A percentile compares a stretch with the other conserved stretches of the same genome.
Conservation (phyloP, 2,888 invertebrate species). For the Agapostemon virescens region DNA sequence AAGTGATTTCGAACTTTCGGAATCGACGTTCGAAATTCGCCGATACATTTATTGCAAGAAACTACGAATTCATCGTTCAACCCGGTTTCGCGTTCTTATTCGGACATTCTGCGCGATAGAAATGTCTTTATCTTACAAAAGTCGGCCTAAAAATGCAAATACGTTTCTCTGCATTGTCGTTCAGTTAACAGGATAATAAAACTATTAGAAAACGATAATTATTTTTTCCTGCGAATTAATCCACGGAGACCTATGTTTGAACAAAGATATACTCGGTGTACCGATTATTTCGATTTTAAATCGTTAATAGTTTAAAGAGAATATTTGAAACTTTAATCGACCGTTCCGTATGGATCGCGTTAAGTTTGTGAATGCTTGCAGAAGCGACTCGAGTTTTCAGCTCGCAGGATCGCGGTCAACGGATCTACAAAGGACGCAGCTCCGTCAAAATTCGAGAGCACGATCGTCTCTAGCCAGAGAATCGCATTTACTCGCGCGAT, state of each 20-base stretch:
- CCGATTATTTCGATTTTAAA: too few relatives aligned
- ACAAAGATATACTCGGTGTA: too few relatives aligned
- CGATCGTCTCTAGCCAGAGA: not conserved
- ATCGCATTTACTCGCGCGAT: not conserved
- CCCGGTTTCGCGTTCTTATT: not conserved
- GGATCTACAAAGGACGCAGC: not conserved
- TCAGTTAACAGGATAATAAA: not conserved
- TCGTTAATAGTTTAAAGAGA: too few relatives aligned
- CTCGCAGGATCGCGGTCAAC: not conserved
- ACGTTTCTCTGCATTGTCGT: too few relatives aligned
- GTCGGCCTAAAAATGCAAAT: too few relatives aligned
- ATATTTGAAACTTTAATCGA: too few relatives aligned
- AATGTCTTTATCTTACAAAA: not conserved
- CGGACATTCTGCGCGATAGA: not conserved
- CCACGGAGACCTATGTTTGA: too few relatives aligned
- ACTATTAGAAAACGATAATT: too few relatives aligned
- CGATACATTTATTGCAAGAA: not conserved
- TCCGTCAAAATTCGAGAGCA: conserved; percentile 37
- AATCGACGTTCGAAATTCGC: not conserved
- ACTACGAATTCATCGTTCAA: not conserved
- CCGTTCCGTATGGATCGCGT: not conserved
- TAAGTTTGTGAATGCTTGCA: not conserved
- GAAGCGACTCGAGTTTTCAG: not conserved
- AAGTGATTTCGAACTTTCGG: not conserved
- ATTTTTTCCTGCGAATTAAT: too few relatives aligned